phyloP scores from a whole-genome alignment of 2,888 invertebrate genomes.

The Xylota sylvarum region DNA sequence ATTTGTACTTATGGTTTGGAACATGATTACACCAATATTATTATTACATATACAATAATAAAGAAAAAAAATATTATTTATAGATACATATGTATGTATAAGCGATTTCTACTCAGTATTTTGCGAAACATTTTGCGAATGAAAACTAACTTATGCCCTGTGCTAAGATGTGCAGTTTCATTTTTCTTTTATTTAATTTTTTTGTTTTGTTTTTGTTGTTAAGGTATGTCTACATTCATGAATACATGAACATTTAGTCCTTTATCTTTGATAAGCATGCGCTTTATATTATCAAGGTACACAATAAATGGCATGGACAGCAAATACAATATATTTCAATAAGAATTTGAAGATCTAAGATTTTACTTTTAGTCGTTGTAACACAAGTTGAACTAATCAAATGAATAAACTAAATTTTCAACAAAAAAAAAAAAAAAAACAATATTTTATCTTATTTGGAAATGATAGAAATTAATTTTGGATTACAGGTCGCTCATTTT shows the following conservation, averaged over 20 bases:
- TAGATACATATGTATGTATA: too few species aligned
- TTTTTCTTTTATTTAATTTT: not conserved
- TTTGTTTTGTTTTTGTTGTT: not conserved
- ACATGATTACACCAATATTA: not conserved
- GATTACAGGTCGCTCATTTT: too few species aligned
- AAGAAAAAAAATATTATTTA: too few species aligned
- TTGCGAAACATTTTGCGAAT: not conserved
- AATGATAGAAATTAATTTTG: too few species aligned
- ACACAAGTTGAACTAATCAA: conserved; percentile 3
- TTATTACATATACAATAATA: not conserved
- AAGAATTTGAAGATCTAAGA: not conserved
- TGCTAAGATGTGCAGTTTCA: not conserved
- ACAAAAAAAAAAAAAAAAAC: not conserved
- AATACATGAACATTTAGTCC: not conserved
- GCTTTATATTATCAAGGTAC: not conserved
- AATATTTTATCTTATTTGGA: too few species aligned
- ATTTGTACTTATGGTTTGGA: not conserved
- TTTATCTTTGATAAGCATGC: not conserved
- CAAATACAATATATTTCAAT: not conserved
- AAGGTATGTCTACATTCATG: not conserved
- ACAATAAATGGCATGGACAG: not conserved
- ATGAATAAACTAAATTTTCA: conserved; percentile 6
- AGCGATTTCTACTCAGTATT: conserved; percentile 9
- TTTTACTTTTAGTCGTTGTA: conserved; percentile 5
- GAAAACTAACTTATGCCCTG: not conserved